Conservation (phyloP, 2,113 vertebrate species). For the Neogale vison region DNA sequence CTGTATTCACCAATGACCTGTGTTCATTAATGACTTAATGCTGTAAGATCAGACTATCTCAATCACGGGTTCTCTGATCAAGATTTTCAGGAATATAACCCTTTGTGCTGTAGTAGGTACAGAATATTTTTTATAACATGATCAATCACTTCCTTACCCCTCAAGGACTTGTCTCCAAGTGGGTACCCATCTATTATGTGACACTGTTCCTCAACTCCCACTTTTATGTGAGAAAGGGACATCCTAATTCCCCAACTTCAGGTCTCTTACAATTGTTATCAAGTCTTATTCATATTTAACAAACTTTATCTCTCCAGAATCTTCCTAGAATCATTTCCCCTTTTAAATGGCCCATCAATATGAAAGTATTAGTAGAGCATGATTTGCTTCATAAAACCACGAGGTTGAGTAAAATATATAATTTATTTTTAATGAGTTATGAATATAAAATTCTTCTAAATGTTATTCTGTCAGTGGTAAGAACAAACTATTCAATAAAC, state of each 20-base stretch:
- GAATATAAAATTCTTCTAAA: slow-evolving; percentile 17
- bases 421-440: neutral
- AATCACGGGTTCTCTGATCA: neutral
- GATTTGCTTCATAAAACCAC: neutral
- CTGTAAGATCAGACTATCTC: neutral
- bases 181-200: neutral
- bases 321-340: neutral
- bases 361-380: slow-evolving; percentile 24
- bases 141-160: neutral
- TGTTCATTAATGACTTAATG: neutral
- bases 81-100: neutral
- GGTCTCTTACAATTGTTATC: neutral
- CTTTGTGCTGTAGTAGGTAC: neutral
- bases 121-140: neutral
- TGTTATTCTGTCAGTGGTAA: neutral
- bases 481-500: neutral
- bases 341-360: neutral
- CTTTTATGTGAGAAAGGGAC: neutral
- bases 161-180: neutral
- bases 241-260: neutral
- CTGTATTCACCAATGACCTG: neutral
- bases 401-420: neutral
- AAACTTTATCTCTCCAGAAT: neutral
- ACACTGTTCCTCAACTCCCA: neutral
- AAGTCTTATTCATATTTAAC: neutral